Evolutionary conservation across 2,797 vertebrate genomes (phyloP), one percentile per base, ranked within the genome.

Genomic region (Petrocephalus schoutedeni): DNA sequence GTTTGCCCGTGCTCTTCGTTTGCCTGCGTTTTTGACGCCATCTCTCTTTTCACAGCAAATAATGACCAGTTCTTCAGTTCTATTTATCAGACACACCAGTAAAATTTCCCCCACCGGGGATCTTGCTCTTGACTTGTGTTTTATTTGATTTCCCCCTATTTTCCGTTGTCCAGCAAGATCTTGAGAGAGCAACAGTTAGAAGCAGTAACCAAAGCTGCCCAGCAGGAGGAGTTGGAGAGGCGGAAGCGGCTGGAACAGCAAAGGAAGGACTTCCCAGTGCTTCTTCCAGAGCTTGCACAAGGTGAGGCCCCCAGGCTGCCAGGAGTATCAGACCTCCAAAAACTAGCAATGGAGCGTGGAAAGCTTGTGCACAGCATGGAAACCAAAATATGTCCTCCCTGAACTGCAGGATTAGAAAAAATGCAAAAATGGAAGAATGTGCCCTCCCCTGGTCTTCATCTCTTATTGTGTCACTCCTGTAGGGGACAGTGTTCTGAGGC

Each of bases 191-290:
- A 99, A 92, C 98, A 99, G 90, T 93, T 99, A 90, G 98, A 99
- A 93, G 96, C 98, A 0, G 98, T 98, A 90, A 99, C 98, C 91
- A 98, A 99, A 95, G 97, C 98, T 86, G 98, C 98, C 87, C 98
- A 99, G 90, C 98, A 98, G 92, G 98, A 99, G 93, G 98, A 99
- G 93, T 87, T 99, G 93, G 98, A 99, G 92, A 97, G 98, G 91
- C 96, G 96, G 87, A 98, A 98, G 90, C 97, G 98, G 71, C 95
- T 99, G 88, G 98, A 99, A 91, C 98, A 99, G 94, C 98, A 98
- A 94, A 95, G 98, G 90, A 99, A 99, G 90, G 98, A 98, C 91
- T 99, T 97, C 74, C 96, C 97, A 41, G 94, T 95, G 71, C 94
- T 95, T 58, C 95, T 95, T 53, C 90, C 96, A 41, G 97, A 98